These are phyloP conservation scores for Rousettus madagascariensis DNA, from an alignment of 2,797 vertebrate genomes.

Conservation along the genomic window DNA sequence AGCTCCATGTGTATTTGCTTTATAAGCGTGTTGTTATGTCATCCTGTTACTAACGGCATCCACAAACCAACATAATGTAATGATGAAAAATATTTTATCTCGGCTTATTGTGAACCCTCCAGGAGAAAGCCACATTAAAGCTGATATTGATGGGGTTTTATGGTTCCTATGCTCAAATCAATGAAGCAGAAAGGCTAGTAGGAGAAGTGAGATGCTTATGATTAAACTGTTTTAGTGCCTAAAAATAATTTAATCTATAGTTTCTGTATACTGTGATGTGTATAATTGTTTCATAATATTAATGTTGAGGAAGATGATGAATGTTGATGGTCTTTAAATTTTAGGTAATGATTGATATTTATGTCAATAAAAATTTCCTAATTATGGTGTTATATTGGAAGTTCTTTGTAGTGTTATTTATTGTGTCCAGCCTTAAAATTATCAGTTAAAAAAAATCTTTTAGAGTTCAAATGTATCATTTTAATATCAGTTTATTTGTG, in stretches of 20 bases:
- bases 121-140: constrained; percentile 58
- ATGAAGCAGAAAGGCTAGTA: constrained; percentile 58
- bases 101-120: constrained; percentile 58
- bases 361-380: constrained; percentile 53
- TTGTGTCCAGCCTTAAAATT: not conserved
- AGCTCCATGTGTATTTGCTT: constrained; percentile 58
- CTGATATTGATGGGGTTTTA: constrained; percentile 56
- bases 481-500: not conserved
- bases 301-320: constrained; percentile 36
- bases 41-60: constrained; percentile 60
- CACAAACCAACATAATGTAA: constrained; percentile 52
- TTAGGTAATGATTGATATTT: not conserved
- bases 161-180: constrained; percentile 54
- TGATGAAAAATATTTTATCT: constrained; percentile 73
- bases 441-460: constrained; percentile 6
- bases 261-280: constrained; percentile 43
- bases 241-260: constrained; percentile 46
- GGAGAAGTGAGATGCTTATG: constrained; percentile 56
- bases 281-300: constrained; percentile 57
- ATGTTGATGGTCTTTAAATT: constrained; percentile 11
- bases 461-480: not conserved
- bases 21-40: constrained; percentile 63
- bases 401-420: constrained; percentile 34
- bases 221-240: constrained; percentile 47
- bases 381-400: not conserved